Evolutionary conservation across 2,797 vertebrate species (phyloP).

Genomic region (Ibycter americanus): DNA sequence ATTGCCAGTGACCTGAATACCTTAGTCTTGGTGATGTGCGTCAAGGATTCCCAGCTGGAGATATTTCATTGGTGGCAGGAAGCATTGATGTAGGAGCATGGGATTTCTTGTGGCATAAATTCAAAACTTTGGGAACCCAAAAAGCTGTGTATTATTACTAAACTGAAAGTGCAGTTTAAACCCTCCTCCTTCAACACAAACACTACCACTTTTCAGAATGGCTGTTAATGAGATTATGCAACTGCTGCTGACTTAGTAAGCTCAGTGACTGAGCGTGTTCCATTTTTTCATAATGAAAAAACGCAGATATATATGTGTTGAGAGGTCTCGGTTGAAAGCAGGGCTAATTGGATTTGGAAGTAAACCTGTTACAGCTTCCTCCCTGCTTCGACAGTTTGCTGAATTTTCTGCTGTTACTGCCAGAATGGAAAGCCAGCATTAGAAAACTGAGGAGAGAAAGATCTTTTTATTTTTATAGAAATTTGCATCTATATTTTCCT

Average conservation of each 20-base stretch:
- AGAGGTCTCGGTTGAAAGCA: background rate
- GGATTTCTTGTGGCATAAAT: background rate
- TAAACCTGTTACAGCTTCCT: background rate
- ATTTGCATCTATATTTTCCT: background rate
- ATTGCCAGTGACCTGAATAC: background rate
- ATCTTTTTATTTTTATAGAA: background rate
- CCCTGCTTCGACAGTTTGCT: background rate
- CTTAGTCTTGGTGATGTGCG: background rate
- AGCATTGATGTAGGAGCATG: background rate
- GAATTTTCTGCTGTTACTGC: background rate
- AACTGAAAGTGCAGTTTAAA: background rate
- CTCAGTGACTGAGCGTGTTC: background rate
- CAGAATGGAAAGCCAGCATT: background rate
- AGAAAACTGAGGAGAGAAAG: background rate
- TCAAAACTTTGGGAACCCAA: background rate
- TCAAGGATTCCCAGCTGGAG: background rate
- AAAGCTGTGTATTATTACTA: background rate
- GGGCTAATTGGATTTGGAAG: slow-evolving; percentile 6
- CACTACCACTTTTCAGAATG: background rate
- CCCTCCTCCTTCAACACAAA: background rate
- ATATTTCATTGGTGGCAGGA: background rate
- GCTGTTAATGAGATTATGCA: background rate
- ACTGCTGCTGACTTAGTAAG: background rate
- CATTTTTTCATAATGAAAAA: background rate
- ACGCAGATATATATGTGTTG: background rate